Base-by-base conservation (phyloP, 2,113 vertebrate species). In the Parus major region DNA sequence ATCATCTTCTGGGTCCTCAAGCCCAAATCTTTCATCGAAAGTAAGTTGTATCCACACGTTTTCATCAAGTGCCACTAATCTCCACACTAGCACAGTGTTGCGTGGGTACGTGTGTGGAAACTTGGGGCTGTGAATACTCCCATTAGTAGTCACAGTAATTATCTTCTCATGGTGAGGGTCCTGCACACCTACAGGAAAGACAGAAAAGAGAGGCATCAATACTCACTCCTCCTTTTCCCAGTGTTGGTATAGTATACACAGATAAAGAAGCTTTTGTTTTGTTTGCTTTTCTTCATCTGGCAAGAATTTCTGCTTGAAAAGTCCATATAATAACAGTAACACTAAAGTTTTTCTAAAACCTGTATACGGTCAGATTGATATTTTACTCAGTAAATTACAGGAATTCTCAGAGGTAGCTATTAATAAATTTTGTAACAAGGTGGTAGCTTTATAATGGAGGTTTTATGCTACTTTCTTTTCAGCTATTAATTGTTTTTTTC, bases 1-100 rank as follows among this genome's bases (percentile, higher is more conserved):
- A 61, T 98, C 99, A 77, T 99, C 99, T 97, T 99, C 99, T 31
- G 99, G 98, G 94, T 99, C 99, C 97, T 99, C 99, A 88, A 99
- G 98, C 89, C 99, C 99, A 97, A 99, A 99, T 59, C 98, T 97
- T 83, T 99, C 98, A 96, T 99, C 99, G 93, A 99, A 99, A 83
- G 98, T 98, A 91, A 99, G 98, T 66, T 99, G 99, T 97, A 99
- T 99, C 98, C 98, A 98, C 84, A 98, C 98, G 64, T 98, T 98
- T 95, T 98, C 98, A 4, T 97, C 97, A 55, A 97, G 94, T 10
- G 99, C 98, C 82, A 99, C 98, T 57, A 99, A 98, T 96, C 98
- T 98, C 99, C 99, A 99, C 64, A 98, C 98, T 95, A 99, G 92
- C 68, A 97, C 98, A 36, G 95, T 99, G 88, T 98, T 99, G 92